These are phyloP conservation scores for Bos indicus DNA, from an alignment of 2,113 vertebrate species.

Conservation along the genomic window DNA sequence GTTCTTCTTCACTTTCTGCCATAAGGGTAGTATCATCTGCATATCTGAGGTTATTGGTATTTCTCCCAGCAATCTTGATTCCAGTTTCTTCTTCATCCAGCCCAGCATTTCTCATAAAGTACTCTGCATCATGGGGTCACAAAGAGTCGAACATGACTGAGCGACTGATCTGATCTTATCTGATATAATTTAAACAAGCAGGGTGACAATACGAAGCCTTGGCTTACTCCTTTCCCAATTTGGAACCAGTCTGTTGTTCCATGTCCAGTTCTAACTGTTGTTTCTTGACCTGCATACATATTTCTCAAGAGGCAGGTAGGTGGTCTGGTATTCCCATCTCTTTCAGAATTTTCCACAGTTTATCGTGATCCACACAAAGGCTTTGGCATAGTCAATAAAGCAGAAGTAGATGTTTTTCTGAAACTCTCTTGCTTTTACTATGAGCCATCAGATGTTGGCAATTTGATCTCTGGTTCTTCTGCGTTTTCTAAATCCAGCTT, in stretches of 20 bases:
- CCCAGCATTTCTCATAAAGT: neutral
- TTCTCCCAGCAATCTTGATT: neutral
- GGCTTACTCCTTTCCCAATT: neutral
- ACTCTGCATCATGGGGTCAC: neutral
- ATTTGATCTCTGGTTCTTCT: neutral
- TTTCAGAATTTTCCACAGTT: neutral
- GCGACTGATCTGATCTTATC: no score
- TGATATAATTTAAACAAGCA: neutral
- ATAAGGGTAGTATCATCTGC: neutral
- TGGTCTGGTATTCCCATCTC: neutral
- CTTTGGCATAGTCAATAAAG: neutral
- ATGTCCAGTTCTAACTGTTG: neutral
- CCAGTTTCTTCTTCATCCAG: neutral
- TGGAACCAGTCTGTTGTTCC: neutral
- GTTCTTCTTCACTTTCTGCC: neutral
- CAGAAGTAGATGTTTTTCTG: neutral
- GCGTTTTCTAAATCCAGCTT: neutral
- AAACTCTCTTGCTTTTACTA: neutral
- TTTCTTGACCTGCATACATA: neutral
- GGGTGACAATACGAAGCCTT: neutral
- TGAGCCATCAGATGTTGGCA: neutral
- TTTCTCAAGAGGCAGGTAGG: neutral
- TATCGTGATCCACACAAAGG: neutral
- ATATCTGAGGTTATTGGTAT: neutral
- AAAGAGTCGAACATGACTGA: no score